Base-by-base conservation (phyloP, 1,140 invertebrate genomes). In the Bombus difficillimus region DNA sequence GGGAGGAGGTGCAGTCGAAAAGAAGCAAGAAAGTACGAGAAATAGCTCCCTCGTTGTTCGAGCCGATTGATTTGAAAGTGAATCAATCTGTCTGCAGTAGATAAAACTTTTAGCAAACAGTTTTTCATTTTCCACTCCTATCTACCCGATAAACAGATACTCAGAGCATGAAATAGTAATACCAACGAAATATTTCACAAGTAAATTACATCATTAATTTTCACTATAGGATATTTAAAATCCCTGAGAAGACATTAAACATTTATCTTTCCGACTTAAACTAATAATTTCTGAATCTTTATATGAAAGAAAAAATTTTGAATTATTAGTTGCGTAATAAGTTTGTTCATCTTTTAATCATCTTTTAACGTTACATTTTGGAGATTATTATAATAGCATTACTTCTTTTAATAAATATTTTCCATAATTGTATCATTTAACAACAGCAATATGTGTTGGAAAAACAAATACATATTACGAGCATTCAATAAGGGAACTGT, bases 71-170 rank as follows among this genome's bases (percentile, higher is more conserved):
- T 89, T 89, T 64, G 81, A 87, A 89, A 87, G 86, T 81, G 81
- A 92, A 91, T 89, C 87, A 93, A 93, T 92, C 91, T 93, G 92
- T 93, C 91, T 90, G 88, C 86, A 81, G 87, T 91, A 91, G 88
- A 93, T 92, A 93, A 93, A 93, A 92, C 90, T 94, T 94, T 89
- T 39, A 71, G 88, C 87, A 92, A 92, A 92, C 88, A 92, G 79
- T 89, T 88, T 72, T 86, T 83, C 69, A 66, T 81, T 82, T 80
- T 74, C 37, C 66, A 64, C 53, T 88, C n/a, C 39, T 39, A 69
- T 88, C 59, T 62, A 9, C 34, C 3, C 59, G 12, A 77, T 53
- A 86, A 69, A 83, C 72, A 79, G 85, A 80, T 82, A 37, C 62
- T 80, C 34, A 34, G 22, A 71, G 1, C 39, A 15, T 15, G 32